Percentiles rank a stretch among this genome's conserved stretches.
Evolutionary conservation across 2,113 vertebrate species (phyloP).

Genomic region (Alosa alosa): DNA sequence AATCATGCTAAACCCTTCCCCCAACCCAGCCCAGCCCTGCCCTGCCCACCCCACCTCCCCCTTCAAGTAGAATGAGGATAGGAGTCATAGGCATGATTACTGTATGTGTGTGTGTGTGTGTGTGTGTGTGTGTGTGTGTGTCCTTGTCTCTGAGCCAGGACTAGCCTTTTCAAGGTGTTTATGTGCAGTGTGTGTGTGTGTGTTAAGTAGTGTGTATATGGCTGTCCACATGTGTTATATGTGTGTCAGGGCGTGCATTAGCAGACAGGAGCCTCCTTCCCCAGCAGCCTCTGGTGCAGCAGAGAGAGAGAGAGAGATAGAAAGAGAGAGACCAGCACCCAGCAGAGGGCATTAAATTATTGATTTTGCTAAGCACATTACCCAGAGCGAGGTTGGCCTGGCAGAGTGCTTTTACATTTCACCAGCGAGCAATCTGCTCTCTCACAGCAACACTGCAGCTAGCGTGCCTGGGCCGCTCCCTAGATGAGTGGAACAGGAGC

Average conservation of each 20-base stretch:
- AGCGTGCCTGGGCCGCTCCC: background rate
- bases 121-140: background rate
- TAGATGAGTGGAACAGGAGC: background rate
- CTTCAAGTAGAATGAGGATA: background rate
- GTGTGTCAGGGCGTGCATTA: constrained; percentile 34
- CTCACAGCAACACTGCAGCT: background rate
- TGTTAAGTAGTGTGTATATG: constrained; percentile 22
- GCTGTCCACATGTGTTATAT: constrained; percentile 17
- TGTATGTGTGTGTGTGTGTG: background rate
- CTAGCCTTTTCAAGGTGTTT: background rate
- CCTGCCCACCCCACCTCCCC: background rate
- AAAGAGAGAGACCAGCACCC: background rate
- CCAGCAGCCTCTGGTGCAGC: constrained; percentile 6
- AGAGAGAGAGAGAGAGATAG: background rate
- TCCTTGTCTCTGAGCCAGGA: background rate
- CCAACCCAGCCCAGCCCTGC: background rate
- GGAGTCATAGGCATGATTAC: background rate
- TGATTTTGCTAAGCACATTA: constrained; percentile 54
- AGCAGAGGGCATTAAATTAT: constrained; percentile 55
- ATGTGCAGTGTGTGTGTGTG: background rate
- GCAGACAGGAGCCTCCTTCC: constrained; percentile 16
- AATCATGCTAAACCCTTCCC: constrained; percentile 46
- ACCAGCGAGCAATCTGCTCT: background rate
- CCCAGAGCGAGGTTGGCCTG: constrained; percentile 25
- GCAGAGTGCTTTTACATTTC: constrained; percentile 46